Evolutionary conservation across 2,113 vertebrate genomes (phyloP).

Genomic region (Gnathonemus echidnorhynchus): DNA sequence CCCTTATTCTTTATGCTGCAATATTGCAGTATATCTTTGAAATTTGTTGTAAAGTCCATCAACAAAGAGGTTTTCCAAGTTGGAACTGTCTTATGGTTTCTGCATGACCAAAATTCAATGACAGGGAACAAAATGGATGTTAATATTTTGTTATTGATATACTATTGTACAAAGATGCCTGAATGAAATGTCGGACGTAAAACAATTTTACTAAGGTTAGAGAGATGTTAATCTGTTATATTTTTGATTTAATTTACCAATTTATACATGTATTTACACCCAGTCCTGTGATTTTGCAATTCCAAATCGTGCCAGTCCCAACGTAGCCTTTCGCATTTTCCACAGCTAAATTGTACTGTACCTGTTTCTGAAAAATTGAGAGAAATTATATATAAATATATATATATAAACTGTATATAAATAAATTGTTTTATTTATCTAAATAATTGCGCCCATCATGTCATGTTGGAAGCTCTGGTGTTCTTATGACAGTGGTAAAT

Average conservation of each 20-base stretch:
- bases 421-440: conserved; percentile 66
- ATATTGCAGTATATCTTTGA: conserved; percentile 51
- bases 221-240: conserved; percentile 38
- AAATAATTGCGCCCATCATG: conserved; percentile 32
- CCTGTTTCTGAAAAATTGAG: conserved; percentile 53
- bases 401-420: conserved; percentile 59
- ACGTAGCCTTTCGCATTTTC: conserved; percentile 56
- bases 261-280: conserved; percentile 47
- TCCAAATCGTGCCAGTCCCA: conserved; percentile 71
- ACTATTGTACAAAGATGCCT: conserved; percentile 49
- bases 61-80: conserved; percentile 48
- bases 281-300: conserved; percentile 61
- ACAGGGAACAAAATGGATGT: conserved; percentile 34
- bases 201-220: conserved; percentile 45
- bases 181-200: conserved; percentile 47
- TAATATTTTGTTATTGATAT: conserved; percentile 48
- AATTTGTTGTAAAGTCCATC: conserved; percentile 46
- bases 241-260: conserved; percentile 39
- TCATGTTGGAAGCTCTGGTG: neutral
- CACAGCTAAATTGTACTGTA: conserved; percentile 61
- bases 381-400: conserved; percentile 24
- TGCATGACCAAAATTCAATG: conserved; percentile 64
- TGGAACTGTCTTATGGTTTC: conserved; percentile 39
- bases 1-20: conserved; percentile 52
- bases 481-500: neutral